phyloP scores from a whole-genome alignment of 2,888 invertebrate genomes.

The Drosophila subquinaria region DNA sequence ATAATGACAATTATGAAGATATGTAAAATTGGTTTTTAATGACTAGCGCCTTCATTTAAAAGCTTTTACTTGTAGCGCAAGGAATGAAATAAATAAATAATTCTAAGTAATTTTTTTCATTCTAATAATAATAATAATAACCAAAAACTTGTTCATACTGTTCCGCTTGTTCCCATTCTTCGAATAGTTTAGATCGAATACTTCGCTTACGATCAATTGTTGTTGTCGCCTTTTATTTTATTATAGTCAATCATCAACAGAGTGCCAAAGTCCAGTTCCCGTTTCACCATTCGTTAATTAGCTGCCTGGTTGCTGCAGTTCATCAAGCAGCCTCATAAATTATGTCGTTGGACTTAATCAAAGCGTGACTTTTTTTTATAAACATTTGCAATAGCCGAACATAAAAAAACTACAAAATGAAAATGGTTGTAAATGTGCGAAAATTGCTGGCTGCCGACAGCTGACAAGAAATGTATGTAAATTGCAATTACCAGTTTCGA shows the following conservation, averaged over 20 bases:
- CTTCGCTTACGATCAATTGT: constrained; percentile 58
- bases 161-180: constrained; percentile 21
- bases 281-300: constrained; percentile 16
- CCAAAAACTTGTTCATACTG: no score
- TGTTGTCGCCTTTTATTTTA: constrained; percentile 67
- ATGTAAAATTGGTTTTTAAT: no score
- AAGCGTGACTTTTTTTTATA: constrained; percentile 35
- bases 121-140: no score
- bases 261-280: constrained; percentile 19
- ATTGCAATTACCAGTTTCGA: constrained; percentile 65
- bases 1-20: no score
- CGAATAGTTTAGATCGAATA: constrained; percentile 35
- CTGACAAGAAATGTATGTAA: constrained; percentile 70
- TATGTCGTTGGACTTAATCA: constrained; percentile 62
- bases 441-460: constrained; percentile 66
- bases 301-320: not conserved
- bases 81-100: no score
- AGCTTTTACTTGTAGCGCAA: no score
- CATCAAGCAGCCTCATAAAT: constrained; percentile 50
- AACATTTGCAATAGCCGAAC: constrained; percentile 18
- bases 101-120: no score
- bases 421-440: constrained; percentile 58
- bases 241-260: constrained; percentile 41
- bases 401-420: constrained; percentile 18
- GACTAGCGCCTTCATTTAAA: no score